Conservation (phyloP, 2,113 vertebrate species). For the Mesembrinibis cayennensis region DNA sequence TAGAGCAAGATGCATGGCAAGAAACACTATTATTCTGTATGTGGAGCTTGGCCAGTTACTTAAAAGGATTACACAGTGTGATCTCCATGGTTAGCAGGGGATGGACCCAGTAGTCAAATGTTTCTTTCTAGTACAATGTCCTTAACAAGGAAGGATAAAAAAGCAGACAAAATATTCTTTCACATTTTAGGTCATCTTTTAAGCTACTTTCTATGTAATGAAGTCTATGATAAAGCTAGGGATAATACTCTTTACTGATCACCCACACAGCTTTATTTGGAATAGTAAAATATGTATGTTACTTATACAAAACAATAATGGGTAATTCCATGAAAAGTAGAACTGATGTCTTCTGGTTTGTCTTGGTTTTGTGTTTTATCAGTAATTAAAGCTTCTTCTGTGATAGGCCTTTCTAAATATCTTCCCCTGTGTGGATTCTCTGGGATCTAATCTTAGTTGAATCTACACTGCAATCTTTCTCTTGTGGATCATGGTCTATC, state of each 20-base stretch:
- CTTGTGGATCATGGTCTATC: not conserved
- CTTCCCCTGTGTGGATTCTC: not conserved
- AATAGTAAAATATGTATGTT: not conserved
- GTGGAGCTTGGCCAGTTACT: slow-evolving; percentile 6
- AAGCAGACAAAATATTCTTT: not conserved
- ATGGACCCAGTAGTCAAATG: not conserved
- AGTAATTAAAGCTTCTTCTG: not conserved
- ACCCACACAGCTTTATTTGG: not conserved
- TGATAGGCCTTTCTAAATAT: not conserved
- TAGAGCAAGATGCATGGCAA: not conserved
- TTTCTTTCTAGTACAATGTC: not conserved
- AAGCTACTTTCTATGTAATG: not conserved
- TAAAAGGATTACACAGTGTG: slow-evolving; percentile 46
- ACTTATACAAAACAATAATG: not conserved
- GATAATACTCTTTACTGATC: not conserved
- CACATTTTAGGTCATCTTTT: not conserved
- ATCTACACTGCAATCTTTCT: not conserved
- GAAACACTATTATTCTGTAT: not conserved
- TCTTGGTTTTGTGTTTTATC: not conserved
- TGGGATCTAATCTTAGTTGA: not conserved
- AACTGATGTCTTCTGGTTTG: not conserved
- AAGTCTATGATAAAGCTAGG: not conserved
- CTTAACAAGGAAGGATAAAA: not conserved
- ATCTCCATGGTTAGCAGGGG: not conserved
- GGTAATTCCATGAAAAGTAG: not conserved